Conservation (phyloP, 1,140 invertebrate species). For the Zaprionus nigranus region DNA sequence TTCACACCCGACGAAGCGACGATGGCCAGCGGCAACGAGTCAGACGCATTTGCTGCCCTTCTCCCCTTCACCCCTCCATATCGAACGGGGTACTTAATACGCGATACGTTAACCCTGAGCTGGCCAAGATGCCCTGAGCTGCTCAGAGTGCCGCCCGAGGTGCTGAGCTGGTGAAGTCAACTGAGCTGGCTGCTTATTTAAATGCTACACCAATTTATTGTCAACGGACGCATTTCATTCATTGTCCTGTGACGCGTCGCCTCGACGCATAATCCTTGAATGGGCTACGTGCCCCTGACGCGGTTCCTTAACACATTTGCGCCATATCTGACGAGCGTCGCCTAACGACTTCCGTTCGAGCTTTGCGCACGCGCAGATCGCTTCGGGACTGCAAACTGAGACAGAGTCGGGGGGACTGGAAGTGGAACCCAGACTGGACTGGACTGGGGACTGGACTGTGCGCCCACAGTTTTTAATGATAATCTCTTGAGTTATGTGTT, state of each 20-base stretch:
- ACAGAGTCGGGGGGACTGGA: constrained; percentile 3
- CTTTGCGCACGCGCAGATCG: constrained; percentile 73
- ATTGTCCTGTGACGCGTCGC: constrained; percentile 65
- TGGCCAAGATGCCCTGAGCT: constrained; percentile 7
- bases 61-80: neutral
- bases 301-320: constrained; percentile 64
- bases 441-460: constrained; percentile 16
- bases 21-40: constrained; percentile 30
- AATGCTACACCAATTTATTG: constrained; percentile 81
- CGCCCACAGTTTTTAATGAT: constrained; percentile 83
- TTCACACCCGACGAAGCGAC: constrained; percentile 50
- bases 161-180: neutral
- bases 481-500: constrained; percentile 84
- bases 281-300: constrained; percentile 56
- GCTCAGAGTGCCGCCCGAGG: neutral
- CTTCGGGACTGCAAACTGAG: constrained; percentile 33
- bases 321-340: constrained; percentile 49
- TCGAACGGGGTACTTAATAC: constrained; percentile 16
- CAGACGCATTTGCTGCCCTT: constrained; percentile 38
- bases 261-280: constrained; percentile 68
- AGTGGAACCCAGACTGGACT: constrained; percentile 34
- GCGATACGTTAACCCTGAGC: constrained; percentile 34
- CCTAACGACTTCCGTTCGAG: constrained; percentile 80
- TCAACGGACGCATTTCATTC: constrained; percentile 69
- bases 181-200: constrained; percentile 63